Evolutionary conservation across 2,113 vertebrate genomes (phyloP).

Genomic region (Fregetta grallaria): DNA sequence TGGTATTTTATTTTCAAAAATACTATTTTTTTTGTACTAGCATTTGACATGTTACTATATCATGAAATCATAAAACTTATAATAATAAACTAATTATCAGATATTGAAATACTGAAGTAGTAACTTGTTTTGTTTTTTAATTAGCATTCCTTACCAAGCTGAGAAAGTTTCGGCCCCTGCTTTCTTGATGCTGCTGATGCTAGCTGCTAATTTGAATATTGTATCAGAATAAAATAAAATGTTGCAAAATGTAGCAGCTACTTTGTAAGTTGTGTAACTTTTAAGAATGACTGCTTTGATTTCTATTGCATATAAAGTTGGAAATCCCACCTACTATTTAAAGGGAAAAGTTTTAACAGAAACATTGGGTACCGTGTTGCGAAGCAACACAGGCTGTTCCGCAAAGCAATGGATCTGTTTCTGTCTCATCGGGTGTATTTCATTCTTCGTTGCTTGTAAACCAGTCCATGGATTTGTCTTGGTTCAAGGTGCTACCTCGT

Average conservation of each 20-base stretch:
- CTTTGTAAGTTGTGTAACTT: conserved; percentile 46
- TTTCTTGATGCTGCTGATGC: conserved; percentile 9
- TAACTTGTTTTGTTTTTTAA: conserved; percentile 52
- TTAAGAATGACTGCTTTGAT: not conserved
- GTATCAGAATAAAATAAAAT: conserved; percentile 48
- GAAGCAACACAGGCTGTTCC: not conserved
- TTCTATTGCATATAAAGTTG: not conserved
- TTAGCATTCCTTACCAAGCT: conserved; percentile 90
- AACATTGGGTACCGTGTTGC: not conserved
- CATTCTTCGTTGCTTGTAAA: conserved; percentile 80
- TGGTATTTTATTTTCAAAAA: not conserved
- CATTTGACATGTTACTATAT: not conserved
- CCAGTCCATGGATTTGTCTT: conserved; percentile 87
- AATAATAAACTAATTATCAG: not conserved
- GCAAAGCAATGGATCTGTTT: not conserved
- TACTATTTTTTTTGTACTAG: not conserved
- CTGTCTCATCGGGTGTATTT: conserved; percentile 1
- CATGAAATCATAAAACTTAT: not conserved
- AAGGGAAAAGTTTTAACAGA: not conserved
- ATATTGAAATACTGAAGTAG: conserved; percentile 16
- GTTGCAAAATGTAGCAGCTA: not conserved
- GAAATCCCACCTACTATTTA: not conserved
- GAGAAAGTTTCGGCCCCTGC: conserved; percentile 75
- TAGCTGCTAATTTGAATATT: conserved; percentile 19
- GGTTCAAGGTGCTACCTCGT: conserved; percentile 24